Conservation (phyloP, 92 coral and sea anemone genomes). For the Porites rus region DNA sequence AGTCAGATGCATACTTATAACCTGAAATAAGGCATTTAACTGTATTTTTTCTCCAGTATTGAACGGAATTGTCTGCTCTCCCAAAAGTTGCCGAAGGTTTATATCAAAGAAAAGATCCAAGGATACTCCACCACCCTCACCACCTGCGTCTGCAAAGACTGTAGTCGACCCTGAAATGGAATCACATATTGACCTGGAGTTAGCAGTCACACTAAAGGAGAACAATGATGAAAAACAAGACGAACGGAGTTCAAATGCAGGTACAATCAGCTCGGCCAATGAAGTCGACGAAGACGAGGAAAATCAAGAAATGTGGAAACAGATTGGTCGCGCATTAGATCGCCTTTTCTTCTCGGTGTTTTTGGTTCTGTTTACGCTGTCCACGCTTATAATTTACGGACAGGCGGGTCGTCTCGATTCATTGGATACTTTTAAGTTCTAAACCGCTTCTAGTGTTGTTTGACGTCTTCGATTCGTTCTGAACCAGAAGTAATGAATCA, state of each 20-base stretch:
- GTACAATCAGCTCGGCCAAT: slow-evolving; percentile 24
- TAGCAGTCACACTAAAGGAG: neutral
- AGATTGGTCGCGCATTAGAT: slow-evolving; percentile 62
- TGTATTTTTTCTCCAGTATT: neutral
- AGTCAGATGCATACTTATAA: no score
- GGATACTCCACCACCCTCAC: neutral
- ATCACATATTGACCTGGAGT: neutral
- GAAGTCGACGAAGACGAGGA: slow-evolving; percentile 8
- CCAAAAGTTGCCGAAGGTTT: no score
- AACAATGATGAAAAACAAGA: neutral
- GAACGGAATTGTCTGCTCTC: slow-evolving; percentile 16
- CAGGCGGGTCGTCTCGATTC: neutral
- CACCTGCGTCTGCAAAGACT: neutral
- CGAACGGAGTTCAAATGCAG: slow-evolving; percentile 23
- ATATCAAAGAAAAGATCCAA: neutral
- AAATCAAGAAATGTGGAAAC: slow-evolving; percentile 53
- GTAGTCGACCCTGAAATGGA: neutral
- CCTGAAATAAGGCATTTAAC: no score
- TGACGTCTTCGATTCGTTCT: no score
- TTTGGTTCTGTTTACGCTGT: slow-evolving; percentile 15
- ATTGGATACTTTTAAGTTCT: neutral
- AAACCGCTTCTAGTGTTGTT: no score
- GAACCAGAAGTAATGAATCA: no score
- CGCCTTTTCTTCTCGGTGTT: slow-evolving; percentile 74
- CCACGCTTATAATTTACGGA: slow-evolving; percentile 27